Evolutionary conservation across 2,113 vertebrate species (phyloP).

Genomic region (Podarcis cretensis): DNA sequence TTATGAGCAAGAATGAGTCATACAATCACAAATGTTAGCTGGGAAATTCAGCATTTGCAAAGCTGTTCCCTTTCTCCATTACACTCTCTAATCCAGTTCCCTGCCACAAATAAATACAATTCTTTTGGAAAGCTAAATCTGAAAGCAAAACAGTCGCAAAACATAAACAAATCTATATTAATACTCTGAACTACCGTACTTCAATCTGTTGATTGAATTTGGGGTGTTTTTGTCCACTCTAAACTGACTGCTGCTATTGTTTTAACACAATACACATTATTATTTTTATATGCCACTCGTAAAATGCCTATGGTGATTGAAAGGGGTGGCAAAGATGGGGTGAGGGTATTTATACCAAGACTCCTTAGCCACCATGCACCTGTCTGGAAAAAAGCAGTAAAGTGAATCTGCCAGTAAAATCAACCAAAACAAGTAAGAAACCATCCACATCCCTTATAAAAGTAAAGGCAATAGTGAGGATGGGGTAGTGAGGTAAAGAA

Average conservation of each 20-base stretch:
- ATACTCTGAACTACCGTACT: not conserved
- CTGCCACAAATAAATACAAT: not conserved
- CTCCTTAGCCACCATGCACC: not conserved
- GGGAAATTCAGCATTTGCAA: not conserved
- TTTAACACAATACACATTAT: too few relatives aligned
- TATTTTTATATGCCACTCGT: not conserved
- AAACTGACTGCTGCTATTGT: too few relatives aligned
- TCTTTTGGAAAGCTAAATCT: not conserved
- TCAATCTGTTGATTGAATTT: not conserved
- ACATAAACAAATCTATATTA: not conserved
- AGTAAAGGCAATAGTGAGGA: conserved; percentile 1
- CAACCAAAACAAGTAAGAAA: not conserved
- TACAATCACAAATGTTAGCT: not conserved
- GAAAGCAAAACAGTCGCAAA: not conserved
- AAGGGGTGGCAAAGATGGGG: not conserved
- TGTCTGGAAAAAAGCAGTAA: not conserved
- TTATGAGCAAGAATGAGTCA: conserved; percentile 18
- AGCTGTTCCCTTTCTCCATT: conserved; percentile 4
- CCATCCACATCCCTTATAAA: not conserved
- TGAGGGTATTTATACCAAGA: not conserved
- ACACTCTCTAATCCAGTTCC: not conserved
- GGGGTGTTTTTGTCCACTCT: too few relatives aligned
- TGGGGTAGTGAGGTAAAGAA: not conserved
- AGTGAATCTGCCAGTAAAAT: not conserved
- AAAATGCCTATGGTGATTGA: not conserved